These are phyloP conservation scores for Neoitamus cyanurus DNA, from an alignment of 2,888 invertebrate species.

Conservation along the genomic window DNA sequence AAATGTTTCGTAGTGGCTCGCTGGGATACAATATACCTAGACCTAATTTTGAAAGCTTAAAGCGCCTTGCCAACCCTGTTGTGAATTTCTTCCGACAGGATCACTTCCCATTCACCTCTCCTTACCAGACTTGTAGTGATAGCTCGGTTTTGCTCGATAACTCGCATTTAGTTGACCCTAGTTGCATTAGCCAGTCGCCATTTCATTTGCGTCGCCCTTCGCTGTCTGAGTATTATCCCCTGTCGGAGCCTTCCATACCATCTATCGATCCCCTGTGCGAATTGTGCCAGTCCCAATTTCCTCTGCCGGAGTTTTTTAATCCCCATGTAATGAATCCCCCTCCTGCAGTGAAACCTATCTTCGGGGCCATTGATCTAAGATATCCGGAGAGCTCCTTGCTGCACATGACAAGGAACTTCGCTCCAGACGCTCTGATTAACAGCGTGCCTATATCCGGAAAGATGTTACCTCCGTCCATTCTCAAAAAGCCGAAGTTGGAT, in stretches of 20 bases:
- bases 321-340: constrained; percentile 43
- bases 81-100: constrained; percentile 62
- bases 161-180: constrained; percentile 22
- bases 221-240: constrained; percentile 62
- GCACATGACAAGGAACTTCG: constrained; percentile 19
- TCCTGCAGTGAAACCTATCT: constrained; percentile 60
- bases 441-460: constrained; percentile 29
- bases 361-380: constrained; percentile 60
- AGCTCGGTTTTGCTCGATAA: constrained; percentile 40
- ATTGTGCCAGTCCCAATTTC: background rate
- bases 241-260: constrained; percentile 63
- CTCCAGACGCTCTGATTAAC: constrained; percentile 54
- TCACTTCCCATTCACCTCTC: constrained; percentile 46
- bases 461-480: constrained; percentile 28
- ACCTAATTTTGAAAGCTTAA: constrained; percentile 62
- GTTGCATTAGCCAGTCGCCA: constrained; percentile 30
- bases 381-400: background rate
- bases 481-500: constrained; percentile 54
- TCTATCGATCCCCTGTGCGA: constrained; percentile 60
- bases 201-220: constrained; percentile 58
- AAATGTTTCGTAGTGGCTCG: constrained; percentile 58
- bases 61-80: constrained; percentile 63
- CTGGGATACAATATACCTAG: constrained; percentile 54
- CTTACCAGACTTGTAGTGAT: constrained; percentile 41
- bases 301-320: background rate